Conservation (phyloP, 2,113 vertebrate genomes). For the Panthera tigris region DNA sequence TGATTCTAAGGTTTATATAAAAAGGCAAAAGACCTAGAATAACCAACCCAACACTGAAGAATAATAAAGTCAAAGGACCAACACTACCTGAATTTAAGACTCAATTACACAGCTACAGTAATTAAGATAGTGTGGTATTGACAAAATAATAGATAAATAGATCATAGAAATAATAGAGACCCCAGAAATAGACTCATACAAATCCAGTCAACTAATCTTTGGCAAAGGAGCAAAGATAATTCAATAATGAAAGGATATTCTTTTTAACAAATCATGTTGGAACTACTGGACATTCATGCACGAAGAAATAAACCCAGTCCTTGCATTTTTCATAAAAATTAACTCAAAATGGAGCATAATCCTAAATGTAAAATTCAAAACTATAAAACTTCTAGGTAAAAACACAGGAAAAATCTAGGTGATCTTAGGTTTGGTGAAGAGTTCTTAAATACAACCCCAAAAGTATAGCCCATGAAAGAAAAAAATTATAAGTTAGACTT, state of each 20-base stretch:
- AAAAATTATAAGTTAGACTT: neutral
- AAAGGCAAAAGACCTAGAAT: neutral
- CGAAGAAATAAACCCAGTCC: neutral
- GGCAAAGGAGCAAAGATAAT: neutral
- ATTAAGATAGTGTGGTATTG: neutral
- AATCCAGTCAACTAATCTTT: neutral
- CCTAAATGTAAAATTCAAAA: conserved; percentile 14
- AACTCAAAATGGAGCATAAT: neutral
- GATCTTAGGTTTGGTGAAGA: neutral
- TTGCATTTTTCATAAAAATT: neutral
- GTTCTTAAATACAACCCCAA: conserved; percentile 16
- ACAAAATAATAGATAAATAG: neutral
- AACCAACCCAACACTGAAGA: neutral
- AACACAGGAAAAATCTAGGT: neutral
- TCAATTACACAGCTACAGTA: neutral
- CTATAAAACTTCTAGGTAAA: neutral
- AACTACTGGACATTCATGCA: neutral
- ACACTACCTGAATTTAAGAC: neutral
- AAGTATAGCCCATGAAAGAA: neutral
- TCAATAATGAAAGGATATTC: neutral
- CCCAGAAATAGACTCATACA: neutral
- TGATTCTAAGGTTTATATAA: neutral
- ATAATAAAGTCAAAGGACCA: neutral
- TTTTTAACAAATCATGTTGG: neutral
- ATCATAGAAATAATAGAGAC: neutral